Evolutionary conservation across 2,888 invertebrate genomes (phyloP).

Genomic region (Alviniconcha strummeri): DNA sequence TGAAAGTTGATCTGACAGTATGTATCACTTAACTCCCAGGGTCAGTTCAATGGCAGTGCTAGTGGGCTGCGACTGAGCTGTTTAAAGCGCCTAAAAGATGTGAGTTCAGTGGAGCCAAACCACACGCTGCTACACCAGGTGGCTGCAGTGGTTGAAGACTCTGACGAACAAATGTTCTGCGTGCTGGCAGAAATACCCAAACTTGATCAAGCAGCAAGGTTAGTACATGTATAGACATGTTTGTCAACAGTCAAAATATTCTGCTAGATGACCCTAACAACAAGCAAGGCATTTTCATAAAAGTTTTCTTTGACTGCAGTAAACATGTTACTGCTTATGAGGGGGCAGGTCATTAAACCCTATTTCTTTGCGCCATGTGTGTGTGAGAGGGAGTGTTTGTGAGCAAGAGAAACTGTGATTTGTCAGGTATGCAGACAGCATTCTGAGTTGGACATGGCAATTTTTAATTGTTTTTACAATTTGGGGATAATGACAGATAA

Average conservation of each 20-base stretch:
- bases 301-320: too few species aligned
- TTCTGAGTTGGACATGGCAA: too few species aligned
- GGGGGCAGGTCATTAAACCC: too few species aligned
- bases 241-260: too few species aligned
- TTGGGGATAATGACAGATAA: too few species aligned
- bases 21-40: constrained; percentile 57
- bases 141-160: constrained; percentile 80
- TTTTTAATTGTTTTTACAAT: too few species aligned
- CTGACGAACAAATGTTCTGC: constrained; percentile 85
- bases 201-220: constrained; percentile 83
- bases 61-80: constrained; percentile 74
- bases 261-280: too few species aligned
- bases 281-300: too few species aligned
- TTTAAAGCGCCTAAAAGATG: constrained; percentile 72
- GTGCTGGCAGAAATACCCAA: constrained; percentile 88
- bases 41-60: constrained; percentile 75
- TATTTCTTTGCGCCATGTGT: too few species aligned
- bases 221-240: constrained; percentile 10
- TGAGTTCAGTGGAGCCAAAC: constrained; percentile 72
- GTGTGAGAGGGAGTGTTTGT: neutral
- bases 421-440: too few species aligned
- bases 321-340: too few species aligned
- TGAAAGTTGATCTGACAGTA: too few species aligned
- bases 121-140: constrained; percentile 74
- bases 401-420: neutral